Evolutionary conservation across 1,140 invertebrate genomes (phyloP), one percentile per base, ranked within the genome.

Genomic region (Drosophila littoralis): DNA sequence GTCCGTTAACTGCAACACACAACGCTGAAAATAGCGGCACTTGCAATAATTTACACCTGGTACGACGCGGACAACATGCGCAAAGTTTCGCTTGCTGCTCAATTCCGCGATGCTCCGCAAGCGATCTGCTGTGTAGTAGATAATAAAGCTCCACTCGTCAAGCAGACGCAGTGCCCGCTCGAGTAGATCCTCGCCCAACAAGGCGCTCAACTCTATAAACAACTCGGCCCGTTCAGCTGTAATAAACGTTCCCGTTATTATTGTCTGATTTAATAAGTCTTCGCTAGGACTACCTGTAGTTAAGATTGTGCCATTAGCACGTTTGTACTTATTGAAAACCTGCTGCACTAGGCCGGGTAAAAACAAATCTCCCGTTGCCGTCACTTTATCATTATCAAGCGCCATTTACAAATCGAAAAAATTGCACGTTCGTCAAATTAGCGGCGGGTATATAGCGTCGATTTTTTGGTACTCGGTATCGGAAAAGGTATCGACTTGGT

Each of bases 1-100:
- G 17, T 15, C 15, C 0, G 10, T n/a, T 12, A 76, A 32, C 3
- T 63, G 65, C 38, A 86, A 63, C 1, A 86, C 83, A 17, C 58
- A 36, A 0, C 63, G 33, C 12, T 75, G 60, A 8, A 86, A 86
- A 17, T 69, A 75, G 1, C 36, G n/a, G 61, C 83, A 86, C 32
- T 75, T 76, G 51, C 83, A 86, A 50, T 83, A 83, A 68, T 86
- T 86, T 1, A 83, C 55, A 8, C 58, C 57, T 1, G 75, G 72
- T 6, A 83, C 51, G 45, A 86, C 42, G 7, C 66, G 66, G 9
- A 76, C 36, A 12, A 76, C 46, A 2, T 66, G 15, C 6, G 55
- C 33, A 0, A 38, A 42, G 32, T 71, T 71, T 0, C 58, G 51
- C n/a, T 66, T 70, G 60, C 74, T 68, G 38, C 28, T 33, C 13